Evolutionary conservation across 1,140 invertebrate genomes (phyloP).

Genomic region (Ectropis grisescens): DNA sequence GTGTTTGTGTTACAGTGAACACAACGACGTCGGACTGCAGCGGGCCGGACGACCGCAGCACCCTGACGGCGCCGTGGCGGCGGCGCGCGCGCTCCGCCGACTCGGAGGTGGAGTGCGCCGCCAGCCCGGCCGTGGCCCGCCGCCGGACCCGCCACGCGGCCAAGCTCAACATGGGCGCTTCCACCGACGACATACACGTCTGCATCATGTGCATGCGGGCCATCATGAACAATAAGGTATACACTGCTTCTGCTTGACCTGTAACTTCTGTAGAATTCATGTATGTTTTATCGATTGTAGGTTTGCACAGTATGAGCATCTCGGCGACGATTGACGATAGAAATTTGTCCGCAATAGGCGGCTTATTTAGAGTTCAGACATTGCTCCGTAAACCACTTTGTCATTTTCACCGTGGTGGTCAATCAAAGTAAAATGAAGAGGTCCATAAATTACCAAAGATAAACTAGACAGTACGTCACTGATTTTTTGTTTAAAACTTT

Average conservation of each 20-base stretch:
- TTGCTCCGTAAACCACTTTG: no score
- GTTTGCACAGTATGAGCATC: no score
- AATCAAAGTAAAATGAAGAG: no score
- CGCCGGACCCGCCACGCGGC: slow-evolving; percentile 87
- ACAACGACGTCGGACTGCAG: slow-evolving; percentile 55
- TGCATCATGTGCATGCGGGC: slow-evolving; percentile 99
- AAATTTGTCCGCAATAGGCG: no score
- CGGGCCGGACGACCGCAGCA: slow-evolving; percentile 24
- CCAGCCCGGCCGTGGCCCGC: slow-evolving; percentile 46
- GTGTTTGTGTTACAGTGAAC: no score
- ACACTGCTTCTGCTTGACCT: slow-evolving; percentile 8
- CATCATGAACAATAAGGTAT: slow-evolving; percentile 99
- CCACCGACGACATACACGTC: slow-evolving; percentile 98
- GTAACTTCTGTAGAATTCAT: slow-evolving; percentile 4
- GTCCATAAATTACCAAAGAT: no score
- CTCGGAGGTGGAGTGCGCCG: slow-evolving; percentile 29
- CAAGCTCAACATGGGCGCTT: slow-evolving; percentile 96
- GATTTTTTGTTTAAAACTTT: no score
- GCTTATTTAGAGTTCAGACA: no score
- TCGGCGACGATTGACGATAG: no score
- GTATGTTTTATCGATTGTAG: background rate
- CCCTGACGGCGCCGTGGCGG: slow-evolving; percentile 31
- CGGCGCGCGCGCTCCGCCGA: slow-evolving; percentile 38
- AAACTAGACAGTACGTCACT: no score
- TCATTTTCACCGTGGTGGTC: no score